Percentiles rank a stretch among this genome's conserved stretches.
phyloP scores from a whole-genome alignment of 2,797 vertebrate species.

The Platyrinchus mystaceus region DNA sequence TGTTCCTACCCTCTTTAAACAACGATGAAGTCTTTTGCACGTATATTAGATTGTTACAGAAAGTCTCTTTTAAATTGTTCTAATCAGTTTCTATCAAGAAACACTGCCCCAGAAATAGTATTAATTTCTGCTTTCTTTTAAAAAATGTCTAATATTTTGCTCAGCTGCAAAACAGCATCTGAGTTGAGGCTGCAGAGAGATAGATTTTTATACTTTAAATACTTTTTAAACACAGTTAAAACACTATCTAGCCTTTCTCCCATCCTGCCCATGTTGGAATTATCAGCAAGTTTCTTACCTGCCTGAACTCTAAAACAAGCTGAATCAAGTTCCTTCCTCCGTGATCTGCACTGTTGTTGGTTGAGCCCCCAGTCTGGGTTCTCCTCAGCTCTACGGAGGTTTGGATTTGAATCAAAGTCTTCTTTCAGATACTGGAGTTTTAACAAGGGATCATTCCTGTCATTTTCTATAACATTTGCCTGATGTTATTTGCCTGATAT shows the following conservation, averaged over 20 bases:
- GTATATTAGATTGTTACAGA: neutral
- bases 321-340: neutral
- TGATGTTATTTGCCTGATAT: neutral
- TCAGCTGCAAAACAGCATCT: neutral
- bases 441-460: neutral
- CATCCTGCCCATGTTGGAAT: neutral
- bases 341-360: neutral
- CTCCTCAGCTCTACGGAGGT: neutral
- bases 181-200: neutral
- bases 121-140: neutral
- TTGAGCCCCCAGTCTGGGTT: neutral
- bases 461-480: neutral
- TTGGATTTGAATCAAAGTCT: neutral
- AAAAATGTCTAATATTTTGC: neutral
- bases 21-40: neutral
- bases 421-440: neutral
- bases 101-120: neutral
- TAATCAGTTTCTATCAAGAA: neutral
- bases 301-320: neutral
- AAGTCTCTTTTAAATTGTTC: neutral
- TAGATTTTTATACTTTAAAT: neutral
- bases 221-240: neutral
- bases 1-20: neutral
- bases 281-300: neutral
- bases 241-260: neutral